Evolutionary conservation across 2,888 invertebrate genomes (phyloP).

Genomic region (Orchesellides sinensis): DNA sequence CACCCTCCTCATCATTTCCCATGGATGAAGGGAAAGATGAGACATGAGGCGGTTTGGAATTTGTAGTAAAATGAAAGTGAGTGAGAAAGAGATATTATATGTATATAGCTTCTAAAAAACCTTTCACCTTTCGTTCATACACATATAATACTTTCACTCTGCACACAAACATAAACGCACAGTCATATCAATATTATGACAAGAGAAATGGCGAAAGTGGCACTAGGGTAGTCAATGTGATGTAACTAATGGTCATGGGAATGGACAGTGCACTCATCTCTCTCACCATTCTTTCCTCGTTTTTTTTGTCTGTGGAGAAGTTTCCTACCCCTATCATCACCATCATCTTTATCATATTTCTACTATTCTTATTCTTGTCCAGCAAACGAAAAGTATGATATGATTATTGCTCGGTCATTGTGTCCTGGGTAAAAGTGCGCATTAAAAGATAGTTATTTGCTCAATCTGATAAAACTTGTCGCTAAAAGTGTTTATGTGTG

Average conservation of each 20-base stretch:
- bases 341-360: background rate
- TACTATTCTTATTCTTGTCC: background rate
- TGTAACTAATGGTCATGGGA: slow-evolving; percentile 36
- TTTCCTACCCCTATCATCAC: background rate
- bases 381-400: background rate
- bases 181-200: background rate
- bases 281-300: too few species aligned
- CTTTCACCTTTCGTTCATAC: background rate
- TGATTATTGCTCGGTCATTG: background rate
- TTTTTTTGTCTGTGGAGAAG: slow-evolving; percentile 11
- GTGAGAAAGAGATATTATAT: background rate
- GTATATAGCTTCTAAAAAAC: background rate
- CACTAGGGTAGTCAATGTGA: slow-evolving; percentile 5
- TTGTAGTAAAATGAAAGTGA: slow-evolving; percentile 15
- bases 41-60: too few species aligned
- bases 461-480: background rate
- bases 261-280: slow-evolving; percentile 21
- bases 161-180: background rate
- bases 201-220: background rate
- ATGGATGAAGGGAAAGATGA: too few species aligned
- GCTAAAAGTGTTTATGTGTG: background rate
- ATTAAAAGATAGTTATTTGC: background rate
- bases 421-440: background rate
- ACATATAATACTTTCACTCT: background rate
- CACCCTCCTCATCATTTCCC: too few species aligned